Base-by-base conservation (phyloP, 2,888 invertebrate species). In the Dysmachus trigonus region DNA sequence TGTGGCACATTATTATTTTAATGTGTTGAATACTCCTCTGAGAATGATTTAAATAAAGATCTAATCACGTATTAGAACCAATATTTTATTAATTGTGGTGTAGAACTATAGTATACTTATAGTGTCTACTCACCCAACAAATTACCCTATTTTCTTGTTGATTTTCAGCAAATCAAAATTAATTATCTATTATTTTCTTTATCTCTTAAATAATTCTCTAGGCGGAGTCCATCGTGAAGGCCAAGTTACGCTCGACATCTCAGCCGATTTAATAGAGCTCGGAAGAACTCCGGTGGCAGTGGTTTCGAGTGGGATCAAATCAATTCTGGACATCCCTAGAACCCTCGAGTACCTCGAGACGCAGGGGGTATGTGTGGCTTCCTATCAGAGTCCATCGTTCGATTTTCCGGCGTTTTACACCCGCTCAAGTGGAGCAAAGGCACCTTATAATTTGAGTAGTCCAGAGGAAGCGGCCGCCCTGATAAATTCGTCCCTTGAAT, bases 271-370 rank as follows among this genome's bases (percentile, higher is more conserved):
- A 82, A 95, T 94, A 7, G 99, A 99, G 92, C 93, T 99, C 84
- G 86, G 86, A 0, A 94, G 96, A 86, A 97, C 96, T 87, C 95
- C 96, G 15, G 95, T 99, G 0, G 95, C 97, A 74, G 98, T 99
- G 6, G 95, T 99, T 1, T 98, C 98, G 89, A 97, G 98, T 90
- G 99, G 99, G 0, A 95, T 98, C 85, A 99, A 99, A 92, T 98
- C 99, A 27, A 99, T 99, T 89, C 93, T 99, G 86, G 99, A 99
- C 91, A 97, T 99, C 89, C 96, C 95, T 3, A 95, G 96, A 90
- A 99, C 99, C 0, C 93, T 99, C 76, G 99, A 99, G 91, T 98
- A 96, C 91, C 93, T 99, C 93, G 99, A 99, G 93, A 99, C 98
- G 0, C 96, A 97, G 91, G 98, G 99, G 0, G 98, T 99, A 0